Percentiles rank a stretch among this genome's conserved stretches.
These are phyloP conservation scores for Drosophila quasianomalipes DNA, from an alignment of 2,888 invertebrate species.

Conservation along the genomic window DNA sequence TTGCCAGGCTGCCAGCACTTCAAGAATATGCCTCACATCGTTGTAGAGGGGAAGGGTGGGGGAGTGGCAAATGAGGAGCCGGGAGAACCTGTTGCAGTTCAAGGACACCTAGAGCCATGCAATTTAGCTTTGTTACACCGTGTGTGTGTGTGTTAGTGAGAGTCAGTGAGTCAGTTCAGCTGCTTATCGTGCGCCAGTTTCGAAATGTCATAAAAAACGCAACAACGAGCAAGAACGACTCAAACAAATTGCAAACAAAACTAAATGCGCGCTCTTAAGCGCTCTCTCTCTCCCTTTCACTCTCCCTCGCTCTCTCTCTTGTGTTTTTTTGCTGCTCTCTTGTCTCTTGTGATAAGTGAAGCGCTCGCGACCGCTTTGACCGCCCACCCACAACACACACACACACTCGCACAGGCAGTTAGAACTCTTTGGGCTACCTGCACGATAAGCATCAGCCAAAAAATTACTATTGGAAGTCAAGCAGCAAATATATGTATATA, in stretches of 20 bases:
- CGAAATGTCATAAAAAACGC: conserved; percentile 37
- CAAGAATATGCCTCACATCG: not conserved
- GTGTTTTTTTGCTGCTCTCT: conserved; percentile 5
- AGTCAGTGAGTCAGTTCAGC: conserved; percentile 40
- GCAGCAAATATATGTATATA: conserved; percentile 16
- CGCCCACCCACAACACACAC: conserved; percentile 13
- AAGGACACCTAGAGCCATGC: conserved; percentile 47
- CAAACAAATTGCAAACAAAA: conserved; percentile 26
- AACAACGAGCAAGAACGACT: conserved; percentile 13
- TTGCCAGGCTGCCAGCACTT: conserved; percentile 27
- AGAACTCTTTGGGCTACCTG: conserved; percentile 25
- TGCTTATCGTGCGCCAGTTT: conserved; percentile 46
- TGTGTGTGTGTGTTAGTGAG: conserved; percentile 4
- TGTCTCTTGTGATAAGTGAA: not conserved
- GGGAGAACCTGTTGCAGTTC: conserved; percentile 52
- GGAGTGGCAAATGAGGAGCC: not conserved
- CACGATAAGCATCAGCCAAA: conserved; percentile 34
- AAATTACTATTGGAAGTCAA: conserved; percentile 45
- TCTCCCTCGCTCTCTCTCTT: conserved; percentile 2
- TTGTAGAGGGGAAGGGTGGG: fast-evolving
- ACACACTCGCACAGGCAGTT: conserved; percentile 1
- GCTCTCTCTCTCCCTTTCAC: conserved; percentile 13
- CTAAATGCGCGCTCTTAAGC: conserved; percentile 28
- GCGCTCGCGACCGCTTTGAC: not conserved
- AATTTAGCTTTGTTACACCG: conserved; percentile 11